These are phyloP conservation scores for Hemiscyllium ocellatum DNA, from an alignment of 2,113 vertebrate genomes.

Conservation along the genomic window DNA sequence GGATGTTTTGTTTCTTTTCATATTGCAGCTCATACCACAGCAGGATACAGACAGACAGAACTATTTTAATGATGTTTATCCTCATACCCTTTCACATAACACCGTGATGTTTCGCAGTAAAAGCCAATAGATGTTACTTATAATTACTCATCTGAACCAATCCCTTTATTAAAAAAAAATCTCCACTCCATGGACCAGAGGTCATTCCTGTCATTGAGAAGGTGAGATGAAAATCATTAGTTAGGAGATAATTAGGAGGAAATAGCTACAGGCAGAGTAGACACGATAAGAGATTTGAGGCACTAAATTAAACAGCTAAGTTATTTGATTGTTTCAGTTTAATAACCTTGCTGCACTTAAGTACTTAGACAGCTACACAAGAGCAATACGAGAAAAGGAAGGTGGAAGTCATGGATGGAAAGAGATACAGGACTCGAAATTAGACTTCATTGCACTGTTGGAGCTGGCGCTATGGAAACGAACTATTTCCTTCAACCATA, in stretches of 20 bases:
- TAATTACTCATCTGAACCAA: not conserved
- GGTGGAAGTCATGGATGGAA: not conserved
- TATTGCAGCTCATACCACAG: not conserved
- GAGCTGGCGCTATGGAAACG: no score
- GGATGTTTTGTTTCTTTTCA: not conserved
- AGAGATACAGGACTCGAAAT: not conserved
- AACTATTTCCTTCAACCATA: no score
- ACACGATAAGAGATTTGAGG: not conserved
- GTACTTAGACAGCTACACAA: not conserved
- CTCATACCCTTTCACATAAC: not conserved
- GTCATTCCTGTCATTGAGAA: not conserved
- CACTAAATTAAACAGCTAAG: constrained; percentile 10
- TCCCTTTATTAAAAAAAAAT: not conserved
- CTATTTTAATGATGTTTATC: not conserved
- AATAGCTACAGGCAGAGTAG: not conserved
- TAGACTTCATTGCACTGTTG: no score
- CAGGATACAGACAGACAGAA: not conserved
- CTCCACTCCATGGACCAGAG: not conserved
- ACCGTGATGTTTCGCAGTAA: not conserved
- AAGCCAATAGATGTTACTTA: not conserved
- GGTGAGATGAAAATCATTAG: not conserved
- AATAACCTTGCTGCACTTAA: not conserved
- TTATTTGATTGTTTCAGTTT: constrained; percentile 17
- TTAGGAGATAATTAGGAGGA: constrained; percentile 15
- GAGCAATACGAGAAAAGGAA: not conserved